phyloP scores from a whole-genome alignment of 2,113 vertebrate genomes.

The Anoplopoma fimbria region DNA sequence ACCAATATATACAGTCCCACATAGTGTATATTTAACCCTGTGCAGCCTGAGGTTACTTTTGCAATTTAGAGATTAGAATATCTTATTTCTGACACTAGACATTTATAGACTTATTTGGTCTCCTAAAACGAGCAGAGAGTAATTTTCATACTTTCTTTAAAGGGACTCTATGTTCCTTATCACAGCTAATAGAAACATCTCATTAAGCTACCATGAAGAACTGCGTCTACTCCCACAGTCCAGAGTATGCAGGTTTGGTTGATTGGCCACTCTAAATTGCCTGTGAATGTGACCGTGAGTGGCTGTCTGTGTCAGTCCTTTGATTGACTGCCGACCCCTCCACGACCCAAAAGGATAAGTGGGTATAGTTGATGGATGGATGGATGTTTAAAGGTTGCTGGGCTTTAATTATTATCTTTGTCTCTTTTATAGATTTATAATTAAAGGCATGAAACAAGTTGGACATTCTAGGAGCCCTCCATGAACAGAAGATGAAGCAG shows the following conservation, averaged over 20 bases:
- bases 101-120: not conserved
- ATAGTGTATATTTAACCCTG: slow-evolving; percentile 10
- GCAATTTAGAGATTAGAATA: not conserved
- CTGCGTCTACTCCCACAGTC: not conserved
- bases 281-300: not conserved
- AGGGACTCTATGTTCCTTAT: not conserved
- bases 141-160: not conserved
- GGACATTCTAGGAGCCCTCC: not conserved
- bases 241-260: not conserved
- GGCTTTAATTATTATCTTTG: not conserved
- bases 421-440: not conserved
- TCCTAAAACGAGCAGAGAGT: not conserved
- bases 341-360: not conserved
- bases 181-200: not conserved
- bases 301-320: not conserved
- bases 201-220: not conserved
- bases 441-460: slow-evolving; percentile 2
- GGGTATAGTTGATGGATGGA: not conserved
- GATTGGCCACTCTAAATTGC: not conserved
- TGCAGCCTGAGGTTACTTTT: not conserved
- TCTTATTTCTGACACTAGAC: not conserved
- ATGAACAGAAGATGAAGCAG: slow-evolving; percentile 12
- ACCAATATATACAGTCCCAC: not conserved
- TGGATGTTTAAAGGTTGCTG: not conserved
- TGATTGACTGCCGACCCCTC: not conserved